phyloP scores from a whole-genome alignment of 2,888 invertebrate species.

The Volucella zonaria region DNA sequence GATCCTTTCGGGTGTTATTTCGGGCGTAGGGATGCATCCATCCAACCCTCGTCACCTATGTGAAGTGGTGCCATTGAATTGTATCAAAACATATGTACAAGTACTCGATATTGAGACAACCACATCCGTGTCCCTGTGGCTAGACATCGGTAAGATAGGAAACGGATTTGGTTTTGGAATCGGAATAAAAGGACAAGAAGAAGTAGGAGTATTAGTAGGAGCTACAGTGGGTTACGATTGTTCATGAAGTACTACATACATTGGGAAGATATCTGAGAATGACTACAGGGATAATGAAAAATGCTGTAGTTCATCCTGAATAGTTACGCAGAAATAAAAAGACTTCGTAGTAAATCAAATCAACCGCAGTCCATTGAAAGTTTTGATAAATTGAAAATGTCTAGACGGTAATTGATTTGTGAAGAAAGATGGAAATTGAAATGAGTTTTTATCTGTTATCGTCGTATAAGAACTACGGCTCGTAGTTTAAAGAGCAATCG shows the following conservation, averaged over 20 bases:
- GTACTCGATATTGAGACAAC: too few species aligned
- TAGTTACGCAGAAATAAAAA: not conserved
- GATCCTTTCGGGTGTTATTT: slow-evolving; percentile 8
- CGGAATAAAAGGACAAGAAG: slow-evolving; percentile 5
- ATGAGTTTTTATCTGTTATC: too few species aligned
- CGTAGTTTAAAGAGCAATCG: too few species aligned
- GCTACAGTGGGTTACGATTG: not conserved
- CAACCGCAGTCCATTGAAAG: slow-evolving; percentile 10
- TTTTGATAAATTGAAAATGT: slow-evolving; percentile 9
- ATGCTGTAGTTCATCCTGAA: slow-evolving; percentile 23
- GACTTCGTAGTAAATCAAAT: slow-evolving; percentile 20
- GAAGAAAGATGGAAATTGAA: not conserved
- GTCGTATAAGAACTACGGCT: too few species aligned
- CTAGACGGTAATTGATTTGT: slow-evolving; percentile 50
- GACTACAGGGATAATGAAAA: slow-evolving; percentile 21
- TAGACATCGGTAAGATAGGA: slow-evolving; percentile 45
- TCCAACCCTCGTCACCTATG: not conserved
- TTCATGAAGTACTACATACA: slow-evolving; percentile 16
- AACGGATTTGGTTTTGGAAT: slow-evolving; percentile 15
- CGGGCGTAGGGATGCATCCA: not conserved
- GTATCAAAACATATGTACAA: slow-evolving; percentile 23
- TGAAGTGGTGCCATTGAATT: slow-evolving; percentile 24
- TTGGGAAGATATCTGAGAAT: slow-evolving; percentile 27
- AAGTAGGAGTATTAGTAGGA: not conserved
- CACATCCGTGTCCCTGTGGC: slow-evolving; percentile 25